These are phyloP conservation scores for Clarias fuscus DNA, from an alignment of 2,797 vertebrate genomes.

Conservation along the genomic window DNA sequence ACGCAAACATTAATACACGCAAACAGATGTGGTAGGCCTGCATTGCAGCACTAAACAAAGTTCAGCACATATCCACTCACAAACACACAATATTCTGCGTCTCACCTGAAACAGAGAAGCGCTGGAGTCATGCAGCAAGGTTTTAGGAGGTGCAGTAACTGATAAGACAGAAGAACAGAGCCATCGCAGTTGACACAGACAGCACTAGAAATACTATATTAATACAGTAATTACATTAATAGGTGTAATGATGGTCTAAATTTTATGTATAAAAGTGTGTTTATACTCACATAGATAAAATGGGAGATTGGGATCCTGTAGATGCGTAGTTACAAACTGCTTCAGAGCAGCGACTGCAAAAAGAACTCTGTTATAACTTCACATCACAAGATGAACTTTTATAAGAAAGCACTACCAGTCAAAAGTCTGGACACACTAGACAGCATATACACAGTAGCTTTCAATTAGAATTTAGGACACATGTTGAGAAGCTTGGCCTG, in stretches of 20 bases:
- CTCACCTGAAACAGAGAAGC: constrained; percentile 76
- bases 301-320: constrained; percentile 79
- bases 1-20: not conserved
- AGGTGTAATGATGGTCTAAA: not conserved
- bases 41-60: not conserved
- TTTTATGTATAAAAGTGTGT: not conserved
- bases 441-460: not conserved
- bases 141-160: constrained; percentile 79
- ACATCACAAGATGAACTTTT: not conserved
- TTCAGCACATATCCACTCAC: constrained; percentile 36
- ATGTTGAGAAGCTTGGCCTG: not conserved
- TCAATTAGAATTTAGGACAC: not conserved
- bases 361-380: not conserved
- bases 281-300: constrained; percentile 91
- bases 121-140: constrained; percentile 66
- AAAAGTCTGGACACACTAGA: constrained; percentile 4
- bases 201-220: not conserved
- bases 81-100: not conserved
- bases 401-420: not conserved
- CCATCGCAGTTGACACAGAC: not conserved
- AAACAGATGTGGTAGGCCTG: not conserved
- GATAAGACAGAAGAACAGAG: constrained; percentile 35
- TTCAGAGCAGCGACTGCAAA: constrained; percentile 80
- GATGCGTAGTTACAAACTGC: constrained; percentile 84
- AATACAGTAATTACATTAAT: too few relatives aligned